Percentiles rank a stretch among this genome's conserved stretches.
phyloP scores from a whole-genome alignment of 2,113 vertebrate species.

The Forbesichthys papilliferus region DNA sequence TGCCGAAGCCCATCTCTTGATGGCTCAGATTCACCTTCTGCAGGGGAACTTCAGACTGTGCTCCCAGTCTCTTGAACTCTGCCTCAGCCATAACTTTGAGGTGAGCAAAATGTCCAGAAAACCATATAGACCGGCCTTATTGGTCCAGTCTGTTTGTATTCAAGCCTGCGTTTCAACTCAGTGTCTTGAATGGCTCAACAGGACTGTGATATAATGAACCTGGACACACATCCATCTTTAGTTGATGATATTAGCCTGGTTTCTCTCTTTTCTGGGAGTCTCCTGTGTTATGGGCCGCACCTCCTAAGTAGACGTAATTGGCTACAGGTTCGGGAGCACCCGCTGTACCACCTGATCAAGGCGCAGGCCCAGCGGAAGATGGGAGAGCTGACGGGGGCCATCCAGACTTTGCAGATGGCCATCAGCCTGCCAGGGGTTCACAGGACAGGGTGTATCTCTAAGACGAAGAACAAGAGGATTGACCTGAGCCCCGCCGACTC shows the following conservation, averaged over 20 bases:
- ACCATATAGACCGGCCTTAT: no score
- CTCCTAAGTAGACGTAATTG: background rate
- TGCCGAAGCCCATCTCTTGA: conserved; percentile 89
- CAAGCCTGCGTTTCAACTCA: background rate
- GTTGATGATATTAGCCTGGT: background rate
- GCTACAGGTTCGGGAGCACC: conserved; percentile 87
- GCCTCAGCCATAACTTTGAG: conserved; percentile 94
- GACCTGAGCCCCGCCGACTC: conserved; percentile 83
- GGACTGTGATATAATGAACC: no score
- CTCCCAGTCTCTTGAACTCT: conserved; percentile 92
- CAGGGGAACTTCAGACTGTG: conserved; percentile 86
- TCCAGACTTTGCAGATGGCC: conserved; percentile 93
- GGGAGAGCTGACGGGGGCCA: conserved; percentile 88
- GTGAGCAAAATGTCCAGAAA: conserved; percentile 51
- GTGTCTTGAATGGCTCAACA: no score
- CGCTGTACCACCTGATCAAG: conserved; percentile 93
- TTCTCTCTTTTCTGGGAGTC: background rate
- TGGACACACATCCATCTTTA: no score
- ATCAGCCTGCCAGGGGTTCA: conserved; percentile 89
- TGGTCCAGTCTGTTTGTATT: background rate
- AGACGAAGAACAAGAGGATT: conserved; percentile 78
- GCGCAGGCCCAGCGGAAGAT: conserved; percentile 89
- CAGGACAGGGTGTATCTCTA: conserved; percentile 75
- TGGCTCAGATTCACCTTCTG: conserved; percentile 92
- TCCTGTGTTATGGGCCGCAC: background rate